phyloP scores from a whole-genome alignment of 2,797 vertebrate genomes.

The Melanotaenia parkinsoni region DNA sequence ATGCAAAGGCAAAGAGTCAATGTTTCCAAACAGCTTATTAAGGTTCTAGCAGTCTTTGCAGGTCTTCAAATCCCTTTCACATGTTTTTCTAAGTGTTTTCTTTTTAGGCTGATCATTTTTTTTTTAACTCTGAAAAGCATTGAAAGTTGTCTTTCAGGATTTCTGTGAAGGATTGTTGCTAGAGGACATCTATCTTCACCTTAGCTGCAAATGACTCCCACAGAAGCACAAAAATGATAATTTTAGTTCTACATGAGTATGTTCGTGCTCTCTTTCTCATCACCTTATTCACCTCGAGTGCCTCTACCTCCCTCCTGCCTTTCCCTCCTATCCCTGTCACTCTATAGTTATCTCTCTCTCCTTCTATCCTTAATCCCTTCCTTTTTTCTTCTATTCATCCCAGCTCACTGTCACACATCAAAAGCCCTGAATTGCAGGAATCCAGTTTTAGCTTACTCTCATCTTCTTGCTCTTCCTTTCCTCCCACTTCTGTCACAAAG shows the following conservation, averaged over 20 bases:
- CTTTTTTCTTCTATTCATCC: slow-evolving; percentile 31
- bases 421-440: slow-evolving; percentile 54
- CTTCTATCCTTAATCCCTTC: slow-evolving; percentile 53
- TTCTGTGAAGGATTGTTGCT: slow-evolving; percentile 11
- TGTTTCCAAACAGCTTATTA: not conserved
- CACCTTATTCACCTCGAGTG: slow-evolving; percentile 22
- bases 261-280: slow-evolving; percentile 22
- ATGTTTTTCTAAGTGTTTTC: not conserved
- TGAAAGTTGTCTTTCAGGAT: not conserved
- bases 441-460: slow-evolving; percentile 58
- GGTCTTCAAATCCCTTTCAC: not conserved
- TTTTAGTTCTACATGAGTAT: slow-evolving; percentile 28
- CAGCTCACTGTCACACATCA: slow-evolving; percentile 61
- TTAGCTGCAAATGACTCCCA: not conserved
- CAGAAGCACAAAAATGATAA: slow-evolving; percentile 27
- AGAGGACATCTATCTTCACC: slow-evolving; percentile 15
- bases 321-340: slow-evolving; percentile 43
- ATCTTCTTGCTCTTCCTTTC: slow-evolving; percentile 52
- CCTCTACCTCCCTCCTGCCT: slow-evolving; percentile 13
- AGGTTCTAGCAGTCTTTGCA: slow-evolving; percentile 5
- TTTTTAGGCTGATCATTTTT: not conserved
- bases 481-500: slow-evolving; percentile 68
- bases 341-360: slow-evolving; percentile 42
- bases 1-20: too few relatives aligned
- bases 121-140: not conserved